Conservation (phyloP, 2,888 invertebrate species). For the Operophtera brumata region DNA sequence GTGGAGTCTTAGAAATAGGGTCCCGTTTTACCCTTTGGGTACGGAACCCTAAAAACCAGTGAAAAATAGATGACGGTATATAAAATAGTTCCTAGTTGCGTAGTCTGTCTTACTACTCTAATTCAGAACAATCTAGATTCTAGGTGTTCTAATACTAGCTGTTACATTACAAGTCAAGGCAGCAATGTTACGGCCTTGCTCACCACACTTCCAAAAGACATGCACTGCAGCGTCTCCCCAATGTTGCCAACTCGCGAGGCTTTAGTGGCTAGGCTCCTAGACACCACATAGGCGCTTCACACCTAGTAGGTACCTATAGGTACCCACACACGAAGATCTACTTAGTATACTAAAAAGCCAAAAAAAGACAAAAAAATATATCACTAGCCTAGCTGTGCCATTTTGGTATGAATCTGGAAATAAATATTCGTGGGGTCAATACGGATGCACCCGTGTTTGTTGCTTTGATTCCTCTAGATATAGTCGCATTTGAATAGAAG, state of each 20-base stretch:
- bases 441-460: no score
- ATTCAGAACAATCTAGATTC: not conserved
- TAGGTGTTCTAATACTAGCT: not conserved
- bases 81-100: not conserved
- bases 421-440: no score
- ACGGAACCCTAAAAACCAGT: no score
- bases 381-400: not conserved
- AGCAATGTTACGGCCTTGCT: slow-evolving; percentile 11
- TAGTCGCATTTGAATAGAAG: not conserved
- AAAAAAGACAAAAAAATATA: no score
- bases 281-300: no score
- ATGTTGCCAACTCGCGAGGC: slow-evolving; percentile 8
- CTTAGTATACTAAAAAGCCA: no score
- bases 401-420: no score
- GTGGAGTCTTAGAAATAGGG: no score
- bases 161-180: slow-evolving; percentile 11
- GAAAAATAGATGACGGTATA: no score
- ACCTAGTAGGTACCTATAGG: no score
- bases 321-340: no score
- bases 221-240: slow-evolving; percentile 3
- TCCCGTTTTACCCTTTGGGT: no score
- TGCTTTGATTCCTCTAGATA: not conserved
- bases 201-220: slow-evolving; percentile 16
- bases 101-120: not conserved
- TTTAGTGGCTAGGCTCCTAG: not conserved